Evolutionary conservation across 2,888 invertebrate genomes (phyloP).

Genomic region (Perithous albicinctus): DNA sequence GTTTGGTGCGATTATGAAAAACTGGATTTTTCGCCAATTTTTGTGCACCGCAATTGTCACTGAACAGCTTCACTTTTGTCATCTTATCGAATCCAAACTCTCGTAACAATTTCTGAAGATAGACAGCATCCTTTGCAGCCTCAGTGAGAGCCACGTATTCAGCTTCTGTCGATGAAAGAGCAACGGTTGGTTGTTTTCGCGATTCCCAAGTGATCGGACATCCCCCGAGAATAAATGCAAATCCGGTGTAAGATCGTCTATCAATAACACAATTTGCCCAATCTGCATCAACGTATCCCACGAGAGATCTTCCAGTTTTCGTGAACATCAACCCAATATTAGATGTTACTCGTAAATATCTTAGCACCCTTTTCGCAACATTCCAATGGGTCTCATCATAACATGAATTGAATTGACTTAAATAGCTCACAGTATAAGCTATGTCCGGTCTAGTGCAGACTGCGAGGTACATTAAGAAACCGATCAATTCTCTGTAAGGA

Average conservation of each 20-base stretch:
- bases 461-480: slow-evolving; percentile 53
- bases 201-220: slow-evolving; percentile 25
- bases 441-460: too few species aligned
- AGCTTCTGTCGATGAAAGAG: too few species aligned
- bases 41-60: slow-evolving; percentile 36
- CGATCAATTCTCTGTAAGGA: slow-evolving; percentile 61
- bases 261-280: slow-evolving; percentile 13
- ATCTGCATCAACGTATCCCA: slow-evolving; percentile 25
- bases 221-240: slow-evolving; percentile 11
- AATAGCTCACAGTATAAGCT: slow-evolving; percentile 43
- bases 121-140: slow-evolving; percentile 18
- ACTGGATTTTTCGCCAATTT: too few species aligned
- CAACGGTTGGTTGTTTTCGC: slow-evolving; percentile 26
- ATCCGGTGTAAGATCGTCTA: slow-evolving; percentile 21
- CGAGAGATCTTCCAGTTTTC: not conserved
- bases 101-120: slow-evolving; percentile 14
- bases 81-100: slow-evolving; percentile 1
- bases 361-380: slow-evolving; percentile 46
- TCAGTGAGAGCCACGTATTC: slow-evolving; percentile 2
- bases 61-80: not conserved
- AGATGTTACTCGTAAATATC: slow-evolving; percentile 49
- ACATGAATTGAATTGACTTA: too few species aligned
- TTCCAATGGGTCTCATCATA: slow-evolving; percentile 52
- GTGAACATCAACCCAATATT: slow-evolving; percentile 35
- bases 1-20: too few species aligned